Evolutionary conservation across 2,888 invertebrate species (phyloP).

Genomic region (Netelia virgata): DNA sequence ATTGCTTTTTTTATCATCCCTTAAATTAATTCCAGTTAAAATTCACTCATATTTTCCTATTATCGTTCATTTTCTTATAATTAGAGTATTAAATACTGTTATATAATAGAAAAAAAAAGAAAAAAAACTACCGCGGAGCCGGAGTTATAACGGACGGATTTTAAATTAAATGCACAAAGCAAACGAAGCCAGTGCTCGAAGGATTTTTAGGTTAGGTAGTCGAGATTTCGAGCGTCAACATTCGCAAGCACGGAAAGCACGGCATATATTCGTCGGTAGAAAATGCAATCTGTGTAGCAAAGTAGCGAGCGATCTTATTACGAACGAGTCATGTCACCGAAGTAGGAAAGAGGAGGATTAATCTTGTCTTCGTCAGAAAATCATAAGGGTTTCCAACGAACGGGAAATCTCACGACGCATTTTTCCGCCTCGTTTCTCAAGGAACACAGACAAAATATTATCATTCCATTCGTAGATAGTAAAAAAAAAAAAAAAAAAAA

Average conservation of each 20-base stretch:
- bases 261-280: conserved; percentile 7
- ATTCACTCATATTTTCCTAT: too few species aligned
- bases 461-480: not conserved
- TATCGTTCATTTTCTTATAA: too few species aligned
- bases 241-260: not conserved
- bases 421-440: not conserved
- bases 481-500: conserved; percentile 4
- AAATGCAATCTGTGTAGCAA: conserved; percentile 26
- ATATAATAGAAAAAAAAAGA: too few species aligned
- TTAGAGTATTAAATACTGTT: too few species aligned
- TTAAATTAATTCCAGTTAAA: too few species aligned
- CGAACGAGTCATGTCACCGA: conserved; percentile 1
- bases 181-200: not conserved
- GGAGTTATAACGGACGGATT: not conserved
- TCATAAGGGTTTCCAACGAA: not conserved
- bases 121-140: not conserved
- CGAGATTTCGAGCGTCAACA: not conserved
- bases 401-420: not conserved
- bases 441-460: not conserved
- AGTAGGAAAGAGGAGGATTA: conserved; percentile 1
- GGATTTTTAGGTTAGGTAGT: not conserved
- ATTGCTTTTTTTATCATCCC: too few species aligned
- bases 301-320: conserved; percentile 20
- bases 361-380: conserved; percentile 20
- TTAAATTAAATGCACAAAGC: not conserved